Evolutionary conservation across 2,113 vertebrate genomes (phyloP).

Genomic region (Callithrix jacchus): DNA sequence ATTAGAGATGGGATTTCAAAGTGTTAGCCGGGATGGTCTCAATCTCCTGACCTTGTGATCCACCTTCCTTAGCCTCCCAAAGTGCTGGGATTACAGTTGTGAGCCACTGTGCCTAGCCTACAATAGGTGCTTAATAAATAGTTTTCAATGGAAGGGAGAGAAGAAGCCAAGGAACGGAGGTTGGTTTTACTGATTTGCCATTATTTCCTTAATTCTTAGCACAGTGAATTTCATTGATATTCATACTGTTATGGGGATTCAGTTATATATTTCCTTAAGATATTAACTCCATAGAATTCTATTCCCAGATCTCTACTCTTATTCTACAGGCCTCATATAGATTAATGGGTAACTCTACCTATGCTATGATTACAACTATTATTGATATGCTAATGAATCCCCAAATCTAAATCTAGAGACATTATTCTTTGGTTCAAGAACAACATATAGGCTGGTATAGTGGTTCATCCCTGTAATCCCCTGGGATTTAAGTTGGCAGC

Average conservation of each 20-base stretch:
- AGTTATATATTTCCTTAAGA: background rate
- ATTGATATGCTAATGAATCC: background rate
- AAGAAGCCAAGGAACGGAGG: background rate
- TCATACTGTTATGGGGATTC: background rate
- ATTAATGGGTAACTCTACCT: background rate
- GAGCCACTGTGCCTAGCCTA: too few species aligned
- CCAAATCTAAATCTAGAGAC: background rate
- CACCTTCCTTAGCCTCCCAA: too few species aligned
- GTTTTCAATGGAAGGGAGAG: background rate
- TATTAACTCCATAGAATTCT: background rate
- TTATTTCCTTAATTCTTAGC: background rate
- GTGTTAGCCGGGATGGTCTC: too few species aligned
- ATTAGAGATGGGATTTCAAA: too few species aligned
- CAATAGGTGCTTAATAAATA: background rate
- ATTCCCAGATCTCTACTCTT: background rate
- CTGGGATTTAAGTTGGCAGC: too few species aligned
- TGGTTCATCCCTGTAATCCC: too few species aligned
- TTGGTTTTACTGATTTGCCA: background rate
- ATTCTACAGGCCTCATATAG: background rate
- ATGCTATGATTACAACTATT: background rate
- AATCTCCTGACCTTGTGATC: too few species aligned
- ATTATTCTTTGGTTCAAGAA: background rate
- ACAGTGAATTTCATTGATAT: background rate
- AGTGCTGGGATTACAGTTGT: too few species aligned
- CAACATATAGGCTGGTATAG: too few species aligned